Evolutionary conservation across 2,797 vertebrate species (phyloP), one percentile per base, ranked within the genome.

Genomic region (Gephyroberyx darwinii): DNA sequence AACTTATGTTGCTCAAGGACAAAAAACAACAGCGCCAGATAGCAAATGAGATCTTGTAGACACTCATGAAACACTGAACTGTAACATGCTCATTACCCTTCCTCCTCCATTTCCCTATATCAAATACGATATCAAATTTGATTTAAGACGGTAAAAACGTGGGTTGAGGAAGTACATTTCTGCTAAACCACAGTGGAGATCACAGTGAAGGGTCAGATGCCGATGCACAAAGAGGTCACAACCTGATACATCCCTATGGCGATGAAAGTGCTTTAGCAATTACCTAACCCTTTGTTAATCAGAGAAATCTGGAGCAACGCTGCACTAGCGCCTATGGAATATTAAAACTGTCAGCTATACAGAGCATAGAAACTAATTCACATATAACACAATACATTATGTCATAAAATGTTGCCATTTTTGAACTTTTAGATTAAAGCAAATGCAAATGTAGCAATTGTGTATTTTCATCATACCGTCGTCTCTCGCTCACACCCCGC

Each of bases 351-450:
- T 50, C 53, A 67, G 63, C 26, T 4, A 43, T 67, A 48, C 72
- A 86, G 56, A 58, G 50, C 64, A 76, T 53, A 56, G 65, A 75
- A 60, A 35, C 8, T 65, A 51, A 0, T 20, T 55, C 58, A 59
- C 39, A 84, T 89, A 10, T 78, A 86, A 69, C 72, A 60, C 48
- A 51, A 71, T 33, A 30, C 65, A 48, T 39, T 9, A 33, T 62
- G 26, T 65, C 57, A 43, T 51, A 45, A 60, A 63, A 12, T 14
- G 63, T 53, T 63, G 16, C 67, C 1, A 1, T 78, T 64, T 59
- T 75, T 84, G 71, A 62, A 84, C 77, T 77, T 82, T 83, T 20
- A 71, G 65, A 84, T 85, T 10, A 80, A 86, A 86, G 77, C 37
- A 35, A 69, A 45, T 71, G 77, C 87, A 70, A 35, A 67, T 51